Evolutionary conservation across 2,888 invertebrate genomes (phyloP).

Genomic region (Pheosia gnoma): DNA sequence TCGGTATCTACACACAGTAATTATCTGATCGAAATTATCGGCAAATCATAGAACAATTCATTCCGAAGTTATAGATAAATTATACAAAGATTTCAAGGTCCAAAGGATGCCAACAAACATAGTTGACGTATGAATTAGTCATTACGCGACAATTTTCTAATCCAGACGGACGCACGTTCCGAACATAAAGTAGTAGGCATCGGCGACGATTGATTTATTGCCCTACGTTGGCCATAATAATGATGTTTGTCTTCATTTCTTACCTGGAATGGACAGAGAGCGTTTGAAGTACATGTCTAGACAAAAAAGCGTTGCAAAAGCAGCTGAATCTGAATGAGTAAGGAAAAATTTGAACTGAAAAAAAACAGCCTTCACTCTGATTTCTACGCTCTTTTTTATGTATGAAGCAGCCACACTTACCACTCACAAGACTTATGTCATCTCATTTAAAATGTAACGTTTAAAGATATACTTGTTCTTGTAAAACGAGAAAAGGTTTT

Average conservation of each 20-base stretch:
- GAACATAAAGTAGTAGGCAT: constrained; percentile 63
- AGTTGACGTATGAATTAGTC: constrained; percentile 30
- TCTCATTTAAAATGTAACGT: not conserved
- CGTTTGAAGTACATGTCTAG: constrained; percentile 5
- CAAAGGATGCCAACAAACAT: constrained; percentile 12
- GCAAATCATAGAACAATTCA: not conserved
- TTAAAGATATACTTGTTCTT: not conserved
- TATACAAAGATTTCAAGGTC: constrained; percentile 1
- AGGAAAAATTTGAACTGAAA: not conserved
- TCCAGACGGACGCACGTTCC: constrained; percentile 57
- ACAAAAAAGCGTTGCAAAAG: constrained; percentile 7
- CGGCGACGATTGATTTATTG: constrained; percentile 72
- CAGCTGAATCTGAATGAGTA: not conserved
- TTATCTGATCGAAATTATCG: not conserved
- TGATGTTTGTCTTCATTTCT: constrained; percentile 55
- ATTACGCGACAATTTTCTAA: constrained; percentile 41
- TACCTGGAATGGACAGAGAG: constrained; percentile 22
- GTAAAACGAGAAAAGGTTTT: constrained; percentile 7
- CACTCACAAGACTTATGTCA: not conserved
- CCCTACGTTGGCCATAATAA: constrained; percentile 67
- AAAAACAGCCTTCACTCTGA: not conserved
- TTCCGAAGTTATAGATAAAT: not conserved
- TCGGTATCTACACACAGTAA: too few relatives aligned
- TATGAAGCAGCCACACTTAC: too few relatives aligned
- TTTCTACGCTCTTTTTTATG: too few relatives aligned